Percentiles rank a stretch among this genome's conserved stretches.
These are phyloP conservation scores for Vulpes ferrilata DNA, from an alignment of 2,113 vertebrate genomes.

Conservation along the genomic window DNA sequence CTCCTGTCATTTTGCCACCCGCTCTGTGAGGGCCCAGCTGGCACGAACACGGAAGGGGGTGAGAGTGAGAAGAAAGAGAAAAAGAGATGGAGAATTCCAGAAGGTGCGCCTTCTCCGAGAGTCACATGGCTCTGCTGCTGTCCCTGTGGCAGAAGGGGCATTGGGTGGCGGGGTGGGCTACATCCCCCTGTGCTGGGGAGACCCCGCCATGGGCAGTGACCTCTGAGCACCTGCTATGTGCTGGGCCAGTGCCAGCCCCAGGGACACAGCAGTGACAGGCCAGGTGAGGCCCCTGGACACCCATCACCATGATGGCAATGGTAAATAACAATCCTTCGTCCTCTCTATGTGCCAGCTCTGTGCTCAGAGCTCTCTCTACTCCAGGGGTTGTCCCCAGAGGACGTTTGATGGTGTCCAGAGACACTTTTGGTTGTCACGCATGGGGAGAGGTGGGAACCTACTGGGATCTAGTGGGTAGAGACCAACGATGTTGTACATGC, in stretches of 20 bases:
- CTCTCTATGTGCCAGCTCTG: fast-evolving
- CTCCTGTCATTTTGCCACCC: neutral
- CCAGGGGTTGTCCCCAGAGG: neutral
- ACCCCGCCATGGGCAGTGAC: neutral
- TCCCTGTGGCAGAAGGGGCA: neutral
- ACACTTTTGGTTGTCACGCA: neutral
- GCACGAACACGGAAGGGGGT: neutral
- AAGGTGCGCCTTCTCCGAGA: neutral
- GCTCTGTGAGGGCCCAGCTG: constrained; percentile 34
- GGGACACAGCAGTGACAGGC: fast-evolving
- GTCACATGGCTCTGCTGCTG: neutral
- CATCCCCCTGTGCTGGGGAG: neutral
- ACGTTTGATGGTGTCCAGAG: neutral
- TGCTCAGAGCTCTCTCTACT: neutral
- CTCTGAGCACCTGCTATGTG: neutral
- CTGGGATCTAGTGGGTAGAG: neutral
- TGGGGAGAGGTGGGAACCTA: neutral
- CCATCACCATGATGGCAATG: fast-evolving
- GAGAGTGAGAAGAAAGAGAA: neutral
- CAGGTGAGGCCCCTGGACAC: neutral
- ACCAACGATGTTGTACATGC: no score
- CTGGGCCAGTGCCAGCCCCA: no score
- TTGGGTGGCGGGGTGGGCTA: neutral
- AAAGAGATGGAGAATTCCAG: neutral
- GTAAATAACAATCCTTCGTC: fast-evolving